A percentile compares a stretch with the other conserved stretches of the same genome.
Conservation (phyloP, 2,888 invertebrate species). For the Heliothis peltigera region DNA sequence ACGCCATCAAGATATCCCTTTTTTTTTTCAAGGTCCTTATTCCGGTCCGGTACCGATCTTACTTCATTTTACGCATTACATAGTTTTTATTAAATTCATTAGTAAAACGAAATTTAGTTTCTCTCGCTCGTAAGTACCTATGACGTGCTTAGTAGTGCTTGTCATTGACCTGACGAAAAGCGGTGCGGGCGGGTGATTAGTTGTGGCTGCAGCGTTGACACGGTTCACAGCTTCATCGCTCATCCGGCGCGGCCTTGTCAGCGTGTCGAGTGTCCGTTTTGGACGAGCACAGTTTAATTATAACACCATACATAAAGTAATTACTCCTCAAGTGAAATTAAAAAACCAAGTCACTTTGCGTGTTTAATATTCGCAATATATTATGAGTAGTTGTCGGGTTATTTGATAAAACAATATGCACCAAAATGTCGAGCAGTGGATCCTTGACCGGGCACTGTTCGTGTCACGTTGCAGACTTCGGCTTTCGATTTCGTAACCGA, state of each 20-base stretch:
- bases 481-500: constrained; percentile 82
- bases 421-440: constrained; percentile 55
- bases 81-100: no score
- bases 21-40: constrained; percentile 42
- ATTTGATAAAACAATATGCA: constrained; percentile 24
- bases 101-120: constrained; percentile 20
- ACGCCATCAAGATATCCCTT: constrained; percentile 36
- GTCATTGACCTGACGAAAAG: constrained; percentile 77
- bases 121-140: constrained; percentile 36
- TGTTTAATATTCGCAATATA: constrained; percentile 6
- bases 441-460: constrained; percentile 79
- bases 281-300: constrained; percentile 35
- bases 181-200: constrained; percentile 77
- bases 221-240: constrained; percentile 83
- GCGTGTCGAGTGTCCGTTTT: constrained; percentile 52
- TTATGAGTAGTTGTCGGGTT: constrained; percentile 16
- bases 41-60: no score
- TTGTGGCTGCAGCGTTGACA: constrained; percentile 81
- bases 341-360: background rate
- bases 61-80: no score
- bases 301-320: constrained; percentile 34
- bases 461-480: constrained; percentile 75
- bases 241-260: constrained; percentile 83
- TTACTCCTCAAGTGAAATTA: constrained; percentile 6
- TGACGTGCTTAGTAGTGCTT: constrained; percentile 64